Percentiles rank a stretch among this genome's conserved stretches.
Evolutionary conservation across 2,888 invertebrate species (phyloP).

Genomic region (Lochmaea capreae): DNA sequence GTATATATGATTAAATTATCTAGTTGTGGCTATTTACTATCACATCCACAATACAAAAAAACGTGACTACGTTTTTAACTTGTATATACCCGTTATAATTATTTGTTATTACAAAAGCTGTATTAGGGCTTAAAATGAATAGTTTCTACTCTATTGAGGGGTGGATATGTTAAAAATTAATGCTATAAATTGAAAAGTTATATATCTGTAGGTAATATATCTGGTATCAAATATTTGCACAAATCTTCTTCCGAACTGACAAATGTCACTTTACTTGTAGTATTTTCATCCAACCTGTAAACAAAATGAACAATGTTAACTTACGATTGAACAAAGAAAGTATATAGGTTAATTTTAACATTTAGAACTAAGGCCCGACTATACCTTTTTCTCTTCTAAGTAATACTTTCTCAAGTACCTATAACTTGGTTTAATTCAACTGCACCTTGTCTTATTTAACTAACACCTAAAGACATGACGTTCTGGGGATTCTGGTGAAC

Average conservation of each 20-base stretch:
- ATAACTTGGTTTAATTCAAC: no score
- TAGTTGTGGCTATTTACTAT: no score
- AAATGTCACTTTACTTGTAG: slow-evolving; percentile 80
- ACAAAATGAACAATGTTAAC: background rate
- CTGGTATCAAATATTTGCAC: slow-evolving; percentile 81
- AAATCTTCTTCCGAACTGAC: slow-evolving; percentile 77
- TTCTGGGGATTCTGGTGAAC: no score
- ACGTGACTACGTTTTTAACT: background rate
- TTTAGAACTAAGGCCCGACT: no score
- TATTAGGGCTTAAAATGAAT: slow-evolving; percentile 9
- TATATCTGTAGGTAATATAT: slow-evolving; percentile 79
- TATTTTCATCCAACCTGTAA: slow-evolving; percentile 80
- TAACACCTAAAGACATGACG: no score
- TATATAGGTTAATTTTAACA: background rate
- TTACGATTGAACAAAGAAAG: background rate
- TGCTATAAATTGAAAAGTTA: slow-evolving; percentile 58
- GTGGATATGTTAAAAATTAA: slow-evolving; percentile 23
- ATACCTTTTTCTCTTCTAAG: no score
- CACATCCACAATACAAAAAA: no score
- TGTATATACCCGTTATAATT: background rate
- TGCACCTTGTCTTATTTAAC: no score
- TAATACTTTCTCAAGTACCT: no score
- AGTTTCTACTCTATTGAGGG: background rate
- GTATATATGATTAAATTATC: no score
- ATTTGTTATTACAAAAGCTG: slow-evolving; percentile 9